Percentiles rank a stretch among this genome's conserved stretches.
phyloP scores from a whole-genome alignment of 2,888 invertebrate genomes.

The Macropis europaea region DNA sequence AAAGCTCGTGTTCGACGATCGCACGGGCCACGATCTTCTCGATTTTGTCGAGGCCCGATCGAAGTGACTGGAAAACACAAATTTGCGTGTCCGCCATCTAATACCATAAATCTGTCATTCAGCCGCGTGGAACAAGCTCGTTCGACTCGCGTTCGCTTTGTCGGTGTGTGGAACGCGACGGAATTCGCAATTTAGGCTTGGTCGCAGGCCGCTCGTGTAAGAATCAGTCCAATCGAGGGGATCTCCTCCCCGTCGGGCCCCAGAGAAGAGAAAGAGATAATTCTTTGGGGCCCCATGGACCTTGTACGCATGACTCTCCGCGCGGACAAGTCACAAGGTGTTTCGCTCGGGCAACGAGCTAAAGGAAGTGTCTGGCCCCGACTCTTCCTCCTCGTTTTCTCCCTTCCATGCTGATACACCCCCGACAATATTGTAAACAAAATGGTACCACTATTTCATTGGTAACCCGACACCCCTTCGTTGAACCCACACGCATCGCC shows the following conservation, averaged over 20 bases:
- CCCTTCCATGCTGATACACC: slow-evolving; percentile 59
- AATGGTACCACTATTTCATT: slow-evolving; percentile 79
- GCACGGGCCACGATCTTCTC: background rate
- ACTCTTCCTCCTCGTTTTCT: slow-evolving; percentile 10
- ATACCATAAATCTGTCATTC: slow-evolving; percentile 52
- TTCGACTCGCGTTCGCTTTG: slow-evolving; percentile 46
- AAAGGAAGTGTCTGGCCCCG: slow-evolving; percentile 39
- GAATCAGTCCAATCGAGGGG: slow-evolving; percentile 62
- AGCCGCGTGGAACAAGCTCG: slow-evolving; percentile 45
- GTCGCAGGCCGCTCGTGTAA: slow-evolving; percentile 41
- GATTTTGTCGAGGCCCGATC: slow-evolving; percentile 2
- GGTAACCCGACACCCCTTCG: slow-evolving; percentile 76
- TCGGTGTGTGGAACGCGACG: slow-evolving; percentile 50
- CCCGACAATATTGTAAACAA: slow-evolving; percentile 79
- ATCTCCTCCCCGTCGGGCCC: slow-evolving; percentile 33
- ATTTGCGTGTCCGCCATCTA: slow-evolving; percentile 50
- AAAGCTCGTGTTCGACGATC: background rate
- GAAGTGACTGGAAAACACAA: slow-evolving; percentile 42
- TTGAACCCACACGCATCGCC: slow-evolving; percentile 77
- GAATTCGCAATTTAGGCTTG: slow-evolving; percentile 50
- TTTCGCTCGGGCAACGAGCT: slow-evolving; percentile 51
- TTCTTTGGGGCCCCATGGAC: slow-evolving; percentile 63
- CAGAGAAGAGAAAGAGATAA: slow-evolving; percentile 64
- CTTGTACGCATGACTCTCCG: slow-evolving; percentile 71
- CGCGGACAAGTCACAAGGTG: slow-evolving; percentile 60